phyloP scores from a whole-genome alignment of 2,888 invertebrate species.

The Chymomyza amoena region DNA sequence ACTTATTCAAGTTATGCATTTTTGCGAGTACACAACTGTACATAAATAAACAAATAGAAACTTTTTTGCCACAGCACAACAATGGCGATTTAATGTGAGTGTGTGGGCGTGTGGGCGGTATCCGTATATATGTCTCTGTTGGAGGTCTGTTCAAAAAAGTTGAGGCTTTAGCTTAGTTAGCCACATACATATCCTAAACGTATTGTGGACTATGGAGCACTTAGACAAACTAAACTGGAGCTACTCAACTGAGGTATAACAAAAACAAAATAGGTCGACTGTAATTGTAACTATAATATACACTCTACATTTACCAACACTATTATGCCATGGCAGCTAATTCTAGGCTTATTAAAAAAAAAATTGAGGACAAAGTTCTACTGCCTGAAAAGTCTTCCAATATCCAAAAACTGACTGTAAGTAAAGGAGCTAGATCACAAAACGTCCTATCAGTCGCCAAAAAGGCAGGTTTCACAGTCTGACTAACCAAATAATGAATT shows the following conservation, averaged over 20 bases:
- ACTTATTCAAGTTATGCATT: constrained; percentile 28
- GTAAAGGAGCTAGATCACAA: no score
- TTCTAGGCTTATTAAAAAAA: no score
- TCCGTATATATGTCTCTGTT: neutral
- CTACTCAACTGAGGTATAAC: neutral
- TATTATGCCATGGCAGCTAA: no score
- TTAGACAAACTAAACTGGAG: neutral
- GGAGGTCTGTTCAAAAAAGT: neutral
- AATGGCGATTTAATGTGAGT: neutral
- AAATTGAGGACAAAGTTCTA: no score
- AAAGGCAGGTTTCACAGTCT: no score
- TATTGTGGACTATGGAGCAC: neutral
- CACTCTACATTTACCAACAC: no score
- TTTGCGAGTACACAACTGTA: neutral
- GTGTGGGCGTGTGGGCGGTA: neutral
- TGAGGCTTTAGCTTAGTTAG: neutral
- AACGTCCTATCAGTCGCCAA: no score
- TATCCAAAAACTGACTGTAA: no score
- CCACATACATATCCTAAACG: neutral
- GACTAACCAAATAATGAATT: no score
- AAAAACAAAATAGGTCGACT: neutral
- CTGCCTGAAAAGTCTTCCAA: no score
- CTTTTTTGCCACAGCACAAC: neutral
- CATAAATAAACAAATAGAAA: neutral
- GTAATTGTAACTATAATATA: no score